These are phyloP conservation scores for Phaethornis superciliosus DNA, from an alignment of 2,113 vertebrate species.

Conservation along the genomic window DNA sequence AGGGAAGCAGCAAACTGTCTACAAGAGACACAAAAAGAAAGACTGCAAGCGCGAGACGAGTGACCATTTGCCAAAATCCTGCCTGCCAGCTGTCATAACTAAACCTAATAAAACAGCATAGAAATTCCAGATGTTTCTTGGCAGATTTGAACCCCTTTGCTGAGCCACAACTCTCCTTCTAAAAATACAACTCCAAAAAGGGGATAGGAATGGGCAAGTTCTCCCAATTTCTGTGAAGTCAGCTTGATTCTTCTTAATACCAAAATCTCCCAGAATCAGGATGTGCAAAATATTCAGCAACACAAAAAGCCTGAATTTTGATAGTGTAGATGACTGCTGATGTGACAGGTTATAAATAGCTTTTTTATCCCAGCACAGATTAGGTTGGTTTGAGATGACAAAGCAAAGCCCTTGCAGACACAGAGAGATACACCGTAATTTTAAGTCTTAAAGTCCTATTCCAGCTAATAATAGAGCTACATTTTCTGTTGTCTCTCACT, in stretches of 20 bases:
- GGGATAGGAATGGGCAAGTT: not conserved
- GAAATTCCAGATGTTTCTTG: conserved; percentile 14
- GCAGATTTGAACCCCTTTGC: not conserved
- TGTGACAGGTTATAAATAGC: not conserved
- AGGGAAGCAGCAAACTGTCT: not conserved
- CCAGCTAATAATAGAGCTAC: not conserved
- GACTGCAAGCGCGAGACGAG: not conserved
- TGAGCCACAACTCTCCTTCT: not conserved
- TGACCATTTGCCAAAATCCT: not conserved
- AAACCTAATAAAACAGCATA: not conserved
- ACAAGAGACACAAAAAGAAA: not conserved
- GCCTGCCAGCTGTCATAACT: not conserved
- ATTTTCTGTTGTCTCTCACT: not conserved
- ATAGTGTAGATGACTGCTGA: not conserved
- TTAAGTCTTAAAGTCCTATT: not conserved
- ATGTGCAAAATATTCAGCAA: not conserved
- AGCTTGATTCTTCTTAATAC: not conserved
- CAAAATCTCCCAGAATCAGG: not conserved
- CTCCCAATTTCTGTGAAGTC: not conserved
- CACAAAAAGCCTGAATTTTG: not conserved
- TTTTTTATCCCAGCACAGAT: not conserved
- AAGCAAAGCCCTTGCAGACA: not conserved
- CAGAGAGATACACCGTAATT: not conserved
- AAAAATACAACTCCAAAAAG: not conserved
- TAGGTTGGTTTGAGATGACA: not conserved